A percentile compares a stretch with the other conserved stretches of the same genome.
phyloP scores from a whole-genome alignment of 2,797 vertebrate genomes.

The Rhinichthys osculus region DNA sequence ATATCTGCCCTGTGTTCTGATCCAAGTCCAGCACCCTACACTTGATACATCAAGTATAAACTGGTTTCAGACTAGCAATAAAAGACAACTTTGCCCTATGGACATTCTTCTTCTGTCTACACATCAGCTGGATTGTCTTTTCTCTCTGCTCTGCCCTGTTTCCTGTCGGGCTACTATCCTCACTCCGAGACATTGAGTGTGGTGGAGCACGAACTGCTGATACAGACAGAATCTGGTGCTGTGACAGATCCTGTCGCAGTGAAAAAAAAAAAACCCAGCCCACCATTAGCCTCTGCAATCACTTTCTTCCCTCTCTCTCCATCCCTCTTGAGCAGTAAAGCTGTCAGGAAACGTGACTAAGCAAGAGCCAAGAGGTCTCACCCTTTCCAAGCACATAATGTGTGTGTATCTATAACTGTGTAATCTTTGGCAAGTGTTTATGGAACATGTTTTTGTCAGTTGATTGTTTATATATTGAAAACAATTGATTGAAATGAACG shows the following conservation, averaged over 20 bases:
- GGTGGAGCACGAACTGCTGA: conserved; percentile 58
- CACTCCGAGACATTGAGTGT: conserved; percentile 42
- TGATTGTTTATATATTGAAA: background rate
- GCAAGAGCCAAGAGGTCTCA: conserved; percentile 49
- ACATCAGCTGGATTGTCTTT: conserved; percentile 16
- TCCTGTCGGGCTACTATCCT: conserved; percentile 43
- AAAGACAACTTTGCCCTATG: conserved; percentile 20
- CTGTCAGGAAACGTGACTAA: conserved; percentile 58
- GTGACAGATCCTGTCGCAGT: conserved; percentile 63
- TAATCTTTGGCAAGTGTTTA: conserved; percentile 32
- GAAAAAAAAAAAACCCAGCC: background rate
- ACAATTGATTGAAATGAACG: background rate
- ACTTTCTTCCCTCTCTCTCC: background rate
- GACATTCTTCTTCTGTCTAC: conserved; percentile 10
- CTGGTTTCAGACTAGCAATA: conserved; percentile 14
- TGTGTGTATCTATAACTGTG: conserved; percentile 32
- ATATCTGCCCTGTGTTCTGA: background rate
- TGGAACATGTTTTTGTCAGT: conserved; percentile 13
- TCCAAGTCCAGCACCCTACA: background rate
- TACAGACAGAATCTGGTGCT: conserved; percentile 51
- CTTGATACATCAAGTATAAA: conserved; percentile 4
- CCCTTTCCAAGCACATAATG: conserved; percentile 42
- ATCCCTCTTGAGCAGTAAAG: conserved; percentile 40
- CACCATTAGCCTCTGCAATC: conserved; percentile 36
- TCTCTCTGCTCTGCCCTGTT: conserved; percentile 1